Percentiles rank a stretch among this genome's conserved stretches.
These are phyloP conservation scores for Paraescarpia echinospica DNA, from an alignment of 1,140 invertebrate species.

Conservation along the genomic window DNA sequence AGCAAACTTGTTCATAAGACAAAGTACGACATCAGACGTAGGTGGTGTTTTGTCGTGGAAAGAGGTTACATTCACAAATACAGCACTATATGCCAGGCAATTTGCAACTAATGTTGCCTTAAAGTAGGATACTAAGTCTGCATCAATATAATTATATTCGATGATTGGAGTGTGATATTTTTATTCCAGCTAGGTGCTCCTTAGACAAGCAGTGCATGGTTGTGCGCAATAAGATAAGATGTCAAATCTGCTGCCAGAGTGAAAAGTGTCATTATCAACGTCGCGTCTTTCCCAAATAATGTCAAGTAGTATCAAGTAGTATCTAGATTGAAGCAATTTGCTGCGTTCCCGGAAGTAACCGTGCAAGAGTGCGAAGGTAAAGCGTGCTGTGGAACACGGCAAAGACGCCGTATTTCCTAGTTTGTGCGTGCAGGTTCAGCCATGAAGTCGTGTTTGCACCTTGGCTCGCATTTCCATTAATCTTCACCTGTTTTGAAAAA, in stretches of 20 bases:
- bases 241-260: too few species aligned
- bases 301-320: background rate
- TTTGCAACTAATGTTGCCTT: background rate
- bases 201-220: background rate
- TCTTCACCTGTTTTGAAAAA: background rate
- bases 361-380: background rate
- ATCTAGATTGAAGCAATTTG: background rate
- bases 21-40: background rate
- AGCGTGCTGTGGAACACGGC: background rate
- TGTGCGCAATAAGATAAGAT: background rate
- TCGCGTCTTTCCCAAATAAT: too few species aligned
- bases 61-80: background rate
- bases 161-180: background rate
- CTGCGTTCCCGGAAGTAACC: background rate
- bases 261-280: too few species aligned
- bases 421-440: background rate
- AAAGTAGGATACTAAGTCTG: background rate
- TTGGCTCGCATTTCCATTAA: background rate
- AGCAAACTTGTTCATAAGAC: background rate
- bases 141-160: background rate
- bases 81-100: background rate
- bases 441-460: background rate
- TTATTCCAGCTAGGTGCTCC: background rate
- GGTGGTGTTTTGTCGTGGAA: background rate
- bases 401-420: background rate